Percentiles rank a stretch among this genome's conserved stretches.
Conservation (phyloP, 2,113 vertebrate species). For the Oceanites oceanicus region DNA sequence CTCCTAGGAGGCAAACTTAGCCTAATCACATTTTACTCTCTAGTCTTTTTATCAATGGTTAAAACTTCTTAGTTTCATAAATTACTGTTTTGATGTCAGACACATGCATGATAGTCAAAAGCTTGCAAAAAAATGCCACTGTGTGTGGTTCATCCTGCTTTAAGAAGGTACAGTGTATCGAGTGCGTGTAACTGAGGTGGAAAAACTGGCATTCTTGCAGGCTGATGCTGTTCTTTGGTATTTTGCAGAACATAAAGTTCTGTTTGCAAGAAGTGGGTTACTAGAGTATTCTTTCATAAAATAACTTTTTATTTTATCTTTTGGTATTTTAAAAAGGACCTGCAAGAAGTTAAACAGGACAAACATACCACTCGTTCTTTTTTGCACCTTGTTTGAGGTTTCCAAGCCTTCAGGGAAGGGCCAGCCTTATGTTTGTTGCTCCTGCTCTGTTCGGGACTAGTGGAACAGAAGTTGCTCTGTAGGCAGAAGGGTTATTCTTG, state of each 20-base stretch:
- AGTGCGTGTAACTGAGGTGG: not conserved
- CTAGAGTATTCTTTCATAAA: not conserved
- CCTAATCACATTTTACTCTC: not conserved
- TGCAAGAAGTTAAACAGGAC: not conserved
- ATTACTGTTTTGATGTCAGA: not conserved
- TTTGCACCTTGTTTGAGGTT: not conserved
- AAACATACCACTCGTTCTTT: fast-evolving
- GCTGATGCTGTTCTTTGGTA: not conserved
- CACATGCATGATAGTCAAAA: not conserved
- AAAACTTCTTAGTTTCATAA: not conserved
- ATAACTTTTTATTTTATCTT: not conserved
- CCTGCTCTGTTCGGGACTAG: not conserved
- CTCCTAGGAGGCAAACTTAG: not conserved
- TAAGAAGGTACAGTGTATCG: fast-evolving
- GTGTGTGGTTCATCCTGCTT: not conserved
- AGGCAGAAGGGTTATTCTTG: not conserved
- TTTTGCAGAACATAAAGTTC: not conserved
- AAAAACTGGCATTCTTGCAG: no score
- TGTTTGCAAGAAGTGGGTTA: not conserved
- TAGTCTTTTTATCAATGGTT: not conserved
- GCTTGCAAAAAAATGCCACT: not conserved
- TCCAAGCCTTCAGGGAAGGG: not conserved
- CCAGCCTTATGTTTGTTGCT: not conserved
- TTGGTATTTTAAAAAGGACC: not conserved
- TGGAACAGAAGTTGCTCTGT: no score